Evolutionary conservation across 1,140 invertebrate genomes (phyloP).

Genomic region (Bombus soroeensis): DNA sequence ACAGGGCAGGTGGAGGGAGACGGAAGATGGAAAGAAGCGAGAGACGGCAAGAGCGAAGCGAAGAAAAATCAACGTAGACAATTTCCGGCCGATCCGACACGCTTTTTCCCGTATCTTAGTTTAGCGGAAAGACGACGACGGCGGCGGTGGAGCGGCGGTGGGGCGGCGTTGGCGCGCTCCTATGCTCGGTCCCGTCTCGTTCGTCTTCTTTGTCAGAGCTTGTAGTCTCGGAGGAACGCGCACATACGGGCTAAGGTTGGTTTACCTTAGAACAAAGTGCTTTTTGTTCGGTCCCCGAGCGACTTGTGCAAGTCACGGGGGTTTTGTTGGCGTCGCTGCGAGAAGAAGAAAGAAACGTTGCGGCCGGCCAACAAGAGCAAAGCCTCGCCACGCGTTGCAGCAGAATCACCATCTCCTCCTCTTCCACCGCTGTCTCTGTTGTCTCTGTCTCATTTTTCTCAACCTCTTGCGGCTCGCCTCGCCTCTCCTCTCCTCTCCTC

Average conservation of each 20-base stretch:
- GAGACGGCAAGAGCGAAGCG: background rate
- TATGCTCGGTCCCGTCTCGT: background rate
- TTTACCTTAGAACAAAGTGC: constrained; percentile 76
- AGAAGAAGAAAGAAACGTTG: constrained; percentile 21
- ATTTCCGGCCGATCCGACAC: constrained; percentile 79
- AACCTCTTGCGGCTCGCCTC: background rate
- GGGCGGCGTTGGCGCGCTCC: background rate
- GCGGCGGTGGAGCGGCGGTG: background rate
- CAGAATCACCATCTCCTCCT: constrained; percentile 30
- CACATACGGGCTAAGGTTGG: constrained; percentile 66
- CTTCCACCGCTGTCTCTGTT: background rate
- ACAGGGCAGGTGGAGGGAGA: background rate
- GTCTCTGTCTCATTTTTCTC: no score
- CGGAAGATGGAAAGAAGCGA: no score
- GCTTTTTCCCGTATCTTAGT: constrained; percentile 67
- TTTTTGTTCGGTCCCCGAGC: constrained; percentile 72
- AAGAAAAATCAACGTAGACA: constrained; percentile 68
- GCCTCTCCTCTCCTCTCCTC: constrained; percentile 32
- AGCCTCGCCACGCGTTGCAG: constrained; percentile 62
- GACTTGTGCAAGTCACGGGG: constrained; percentile 73
- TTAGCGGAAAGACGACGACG: background rate
- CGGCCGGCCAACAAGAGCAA: constrained; percentile 52
- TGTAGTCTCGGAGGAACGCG: constrained; percentile 56
- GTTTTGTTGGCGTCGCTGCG: constrained; percentile 65
- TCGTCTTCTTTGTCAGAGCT: constrained; percentile 39